These are phyloP conservation scores for Euphysa ruthae DNA, from an alignment of 30 jellyfish, hydroid and myxozoan species.

Conservation along the genomic window DNA sequence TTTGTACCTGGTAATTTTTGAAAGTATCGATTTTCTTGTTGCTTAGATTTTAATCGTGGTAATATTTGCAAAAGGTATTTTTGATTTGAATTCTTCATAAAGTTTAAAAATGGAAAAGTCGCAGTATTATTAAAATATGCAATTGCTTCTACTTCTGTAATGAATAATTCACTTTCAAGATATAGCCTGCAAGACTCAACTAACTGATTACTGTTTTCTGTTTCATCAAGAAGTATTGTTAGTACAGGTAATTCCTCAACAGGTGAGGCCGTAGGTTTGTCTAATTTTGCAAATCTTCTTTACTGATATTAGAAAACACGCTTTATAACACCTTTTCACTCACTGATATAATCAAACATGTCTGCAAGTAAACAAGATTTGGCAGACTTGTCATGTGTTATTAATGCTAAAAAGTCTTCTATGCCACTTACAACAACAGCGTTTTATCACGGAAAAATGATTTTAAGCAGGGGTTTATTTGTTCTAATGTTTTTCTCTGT, in stretches of 20 bases:
- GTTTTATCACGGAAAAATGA: not conserved
- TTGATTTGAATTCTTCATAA: too few relatives aligned
- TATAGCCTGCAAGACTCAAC: slow-evolving; percentile 1
- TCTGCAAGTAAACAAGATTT: not conserved
- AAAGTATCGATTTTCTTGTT: too few relatives aligned
- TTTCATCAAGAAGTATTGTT: not conserved
- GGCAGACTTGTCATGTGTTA: slow-evolving; percentile 2
- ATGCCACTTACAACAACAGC: not conserved
- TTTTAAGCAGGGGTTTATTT: not conserved
- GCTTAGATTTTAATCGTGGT: too few relatives aligned
- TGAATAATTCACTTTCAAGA: slow-evolving; percentile 9
- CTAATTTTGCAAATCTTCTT: not conserved
- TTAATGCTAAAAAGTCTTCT: not conserved
- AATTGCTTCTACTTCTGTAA: not conserved
- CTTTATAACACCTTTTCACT: too few relatives aligned
- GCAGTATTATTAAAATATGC: not conserved
- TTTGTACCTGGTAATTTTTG: too few relatives aligned
- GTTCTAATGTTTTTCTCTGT: not conserved
- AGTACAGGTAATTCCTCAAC: not conserved
- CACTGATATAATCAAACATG: not conserved
- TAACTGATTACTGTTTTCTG: not conserved
- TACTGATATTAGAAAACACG: not conserved
- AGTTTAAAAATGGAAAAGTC: too few relatives aligned
- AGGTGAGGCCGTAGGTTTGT: not conserved
- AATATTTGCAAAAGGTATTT: too few relatives aligned